phyloP scores from a whole-genome alignment of 2,113 vertebrate genomes.

The Trematomus loennbergii region DNA sequence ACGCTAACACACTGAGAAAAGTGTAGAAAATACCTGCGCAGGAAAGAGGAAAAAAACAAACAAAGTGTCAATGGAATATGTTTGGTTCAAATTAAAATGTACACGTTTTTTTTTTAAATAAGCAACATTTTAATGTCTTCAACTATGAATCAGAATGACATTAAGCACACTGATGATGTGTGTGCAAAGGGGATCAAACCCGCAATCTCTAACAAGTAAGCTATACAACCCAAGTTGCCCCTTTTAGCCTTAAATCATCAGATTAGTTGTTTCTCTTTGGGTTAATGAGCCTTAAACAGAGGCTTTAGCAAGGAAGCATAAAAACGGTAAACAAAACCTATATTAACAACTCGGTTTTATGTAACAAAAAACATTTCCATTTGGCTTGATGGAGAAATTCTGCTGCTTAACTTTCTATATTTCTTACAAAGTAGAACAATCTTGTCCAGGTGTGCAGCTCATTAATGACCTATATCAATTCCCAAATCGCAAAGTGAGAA shows the following conservation, averaged over 20 bases:
- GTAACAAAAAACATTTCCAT: background rate
- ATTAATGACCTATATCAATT: background rate
- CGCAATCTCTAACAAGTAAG: no score
- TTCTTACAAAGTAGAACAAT: background rate
- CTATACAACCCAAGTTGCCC: background rate
- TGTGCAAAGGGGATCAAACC: no score
- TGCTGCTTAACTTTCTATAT: background rate
- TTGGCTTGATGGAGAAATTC: background rate
- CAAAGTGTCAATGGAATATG: background rate
- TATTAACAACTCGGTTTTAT: background rate
- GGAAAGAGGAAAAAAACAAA: background rate
- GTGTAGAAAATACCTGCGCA: conserved; percentile 52
- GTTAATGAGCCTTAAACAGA: background rate
- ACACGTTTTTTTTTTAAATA: background rate
- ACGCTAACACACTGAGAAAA: conserved; percentile 45
- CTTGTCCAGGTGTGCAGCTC: background rate
- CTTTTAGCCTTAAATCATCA: background rate
- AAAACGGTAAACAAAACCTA: background rate
- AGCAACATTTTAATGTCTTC: background rate
- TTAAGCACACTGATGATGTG: no score
- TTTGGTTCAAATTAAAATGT: background rate
- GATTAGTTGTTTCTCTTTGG: background rate
- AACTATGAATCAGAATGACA: background rate
- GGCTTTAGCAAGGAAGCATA: background rate
- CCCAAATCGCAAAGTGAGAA: background rate